phyloP scores from a whole-genome alignment of 2,888 invertebrate species.

The Exephanes ischioxanthus region DNA sequence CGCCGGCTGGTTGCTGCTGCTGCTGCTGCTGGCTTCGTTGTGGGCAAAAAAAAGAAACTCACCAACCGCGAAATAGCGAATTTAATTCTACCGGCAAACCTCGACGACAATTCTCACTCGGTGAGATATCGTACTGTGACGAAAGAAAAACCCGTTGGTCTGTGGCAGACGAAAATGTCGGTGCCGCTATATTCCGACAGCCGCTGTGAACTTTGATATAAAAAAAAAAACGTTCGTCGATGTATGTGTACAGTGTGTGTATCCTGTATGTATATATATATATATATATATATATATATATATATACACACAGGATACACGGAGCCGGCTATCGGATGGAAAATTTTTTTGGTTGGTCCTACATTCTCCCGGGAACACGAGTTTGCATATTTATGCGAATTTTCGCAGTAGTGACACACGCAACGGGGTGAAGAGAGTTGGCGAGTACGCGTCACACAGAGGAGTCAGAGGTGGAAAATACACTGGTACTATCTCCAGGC shows the following conservation, averaged over 20 bases:
- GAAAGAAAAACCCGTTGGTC: constrained; percentile 54
- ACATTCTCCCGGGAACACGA: constrained; percentile 71
- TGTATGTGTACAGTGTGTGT: neutral
- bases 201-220: constrained; percentile 36
- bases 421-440: constrained; percentile 66
- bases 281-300: neutral
- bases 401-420: constrained; percentile 73
- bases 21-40: constrained; percentile 38
- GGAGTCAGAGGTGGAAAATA: constrained; percentile 68
- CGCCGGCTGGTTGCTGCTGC: constrained; percentile 63
- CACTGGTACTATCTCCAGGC: constrained; percentile 68
- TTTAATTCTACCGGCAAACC: constrained; percentile 39
- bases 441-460: constrained; percentile 61
- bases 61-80: constrained; percentile 57
- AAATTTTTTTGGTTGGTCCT: constrained; percentile 64
- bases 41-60: constrained; percentile 41
- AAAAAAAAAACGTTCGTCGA: constrained; percentile 22
- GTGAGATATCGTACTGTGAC: constrained; percentile 53
- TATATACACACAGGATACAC: neutral
- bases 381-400: constrained; percentile 80
- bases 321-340: constrained; percentile 57
- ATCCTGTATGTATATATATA: neutral
- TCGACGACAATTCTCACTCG: constrained; percentile 52
- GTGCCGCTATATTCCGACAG: neutral
- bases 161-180: constrained; percentile 36